phyloP scores from a whole-genome alignment of 2,797 vertebrate genomes.

The Rousettus madagascariensis region DNA sequence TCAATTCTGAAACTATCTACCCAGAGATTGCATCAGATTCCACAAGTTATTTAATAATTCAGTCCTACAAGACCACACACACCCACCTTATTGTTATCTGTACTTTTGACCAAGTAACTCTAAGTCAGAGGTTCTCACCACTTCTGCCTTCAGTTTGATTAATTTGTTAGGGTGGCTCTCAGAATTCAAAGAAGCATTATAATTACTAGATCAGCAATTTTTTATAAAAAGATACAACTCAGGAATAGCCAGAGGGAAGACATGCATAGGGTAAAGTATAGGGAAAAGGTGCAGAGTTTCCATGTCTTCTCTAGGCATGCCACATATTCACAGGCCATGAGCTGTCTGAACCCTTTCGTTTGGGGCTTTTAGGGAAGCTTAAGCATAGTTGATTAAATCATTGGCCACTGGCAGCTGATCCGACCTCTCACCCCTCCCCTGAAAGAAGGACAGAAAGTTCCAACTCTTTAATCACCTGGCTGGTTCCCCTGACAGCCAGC shows the following conservation, averaged over 20 bases:
- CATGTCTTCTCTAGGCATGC: neutral
- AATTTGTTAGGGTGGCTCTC: neutral
- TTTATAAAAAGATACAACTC: neutral
- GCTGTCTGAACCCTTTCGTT: neutral
- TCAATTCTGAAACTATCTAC: neutral
- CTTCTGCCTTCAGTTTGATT: neutral
- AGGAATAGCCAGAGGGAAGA: neutral
- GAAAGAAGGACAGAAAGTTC: neutral
- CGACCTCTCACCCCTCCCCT: neutral
- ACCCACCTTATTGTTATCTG: neutral
- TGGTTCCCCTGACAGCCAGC: neutral
- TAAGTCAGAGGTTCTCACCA: neutral
- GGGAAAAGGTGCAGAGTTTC: neutral
- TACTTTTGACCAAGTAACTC: neutral
- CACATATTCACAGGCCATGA: neutral
- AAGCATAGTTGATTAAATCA: neutral
- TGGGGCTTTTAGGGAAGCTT: neutral
- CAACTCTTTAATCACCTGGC: neutral
- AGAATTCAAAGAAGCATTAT: neutral
- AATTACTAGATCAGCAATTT: neutral
- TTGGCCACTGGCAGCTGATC: neutral
- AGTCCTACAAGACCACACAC: neutral
- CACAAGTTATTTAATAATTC: neutral
- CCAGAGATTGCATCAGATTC: neutral
- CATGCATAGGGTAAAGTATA: neutral